Evolutionary conservation across 2,797 vertebrate genomes (phyloP), one percentile per base, ranked within the genome.

Genomic region (Hafferia zeledoni): DNA sequence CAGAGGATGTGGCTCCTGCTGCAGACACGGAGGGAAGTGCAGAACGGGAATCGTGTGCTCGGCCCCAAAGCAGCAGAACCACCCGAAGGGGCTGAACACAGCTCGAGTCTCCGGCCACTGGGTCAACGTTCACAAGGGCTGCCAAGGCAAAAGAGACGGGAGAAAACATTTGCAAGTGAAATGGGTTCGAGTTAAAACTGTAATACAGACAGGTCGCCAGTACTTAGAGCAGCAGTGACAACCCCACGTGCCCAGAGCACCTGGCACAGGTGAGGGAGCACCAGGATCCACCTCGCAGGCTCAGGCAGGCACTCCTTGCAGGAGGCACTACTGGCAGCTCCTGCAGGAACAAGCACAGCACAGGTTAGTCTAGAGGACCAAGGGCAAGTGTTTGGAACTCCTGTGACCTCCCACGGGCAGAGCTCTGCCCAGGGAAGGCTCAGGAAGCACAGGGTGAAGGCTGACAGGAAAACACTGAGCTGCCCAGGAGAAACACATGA

Each of bases 331-430:
- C 25, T 12, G 46, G 75, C 70, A 75, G 78, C 53, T 83, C 24
- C 83, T 81, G 69, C 49, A 56, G 52, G 57, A 50, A 72, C 6
- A 56, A 56, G 78, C 59, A 69, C n/a, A 79, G 64, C 67, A n/a
- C 57, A 63, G 56, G 35, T 53, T 69, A 82, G 67, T 13, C 57
- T 56, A 5, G 31, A 57, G 64, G 33, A 13, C 28, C 4, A 18
- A n/a, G 64, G 24, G 63, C 49, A 27, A 22, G 2, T 2, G 11
- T 6, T 47, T 5, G 22, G n/a, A 75, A 30, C 16, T 12, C 39
- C 17, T 11, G 6, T 5, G 4, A 6, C 25, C 41, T 67, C 8
- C 79, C 65, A 19, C 0, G 1, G 0, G 4, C 18, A 46, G 31
- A n/a, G 10, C 44, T 4, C 28, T 44, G 39, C 35, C 14, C 56